phyloP scores from a whole-genome alignment of 1,140 invertebrate species.

The Solenopsis invicta region DNA sequence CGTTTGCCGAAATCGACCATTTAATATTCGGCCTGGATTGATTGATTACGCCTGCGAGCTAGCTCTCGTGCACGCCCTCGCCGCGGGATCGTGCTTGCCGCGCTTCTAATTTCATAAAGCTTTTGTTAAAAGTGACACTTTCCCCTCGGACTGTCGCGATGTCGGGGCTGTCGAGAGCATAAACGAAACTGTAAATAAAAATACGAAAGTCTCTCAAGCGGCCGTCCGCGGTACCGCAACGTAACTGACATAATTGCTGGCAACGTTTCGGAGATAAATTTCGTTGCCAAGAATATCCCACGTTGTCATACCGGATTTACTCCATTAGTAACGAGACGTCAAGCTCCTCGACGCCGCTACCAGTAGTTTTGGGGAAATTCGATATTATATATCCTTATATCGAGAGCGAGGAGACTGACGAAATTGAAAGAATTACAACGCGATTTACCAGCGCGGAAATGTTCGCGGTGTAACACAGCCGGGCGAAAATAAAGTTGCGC shows the following conservation, averaged over 20 bases:
- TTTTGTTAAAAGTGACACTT: constrained; percentile 22
- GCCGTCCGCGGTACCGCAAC: background rate
- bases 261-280: constrained; percentile 53
- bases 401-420: background rate
- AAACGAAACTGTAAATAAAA: constrained; percentile 36
- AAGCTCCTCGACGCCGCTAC: background rate
- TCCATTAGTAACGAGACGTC: constrained; percentile 2
- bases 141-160: background rate
- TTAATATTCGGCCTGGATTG: constrained; percentile 26
- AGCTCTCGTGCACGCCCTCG: background rate
- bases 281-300: constrained; percentile 51
- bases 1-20: background rate
- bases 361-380: background rate
- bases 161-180: background rate
- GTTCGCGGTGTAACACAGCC: background rate
- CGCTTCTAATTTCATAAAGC: background rate
- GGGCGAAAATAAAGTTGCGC: background rate
- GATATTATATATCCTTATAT: background rate
- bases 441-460: background rate
- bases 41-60: background rate
- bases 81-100: background rate
- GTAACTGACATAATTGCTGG: constrained; percentile 51
- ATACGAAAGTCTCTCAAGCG: constrained; percentile 33
- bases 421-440: constrained; percentile 20
- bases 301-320: constrained; percentile 45